These are phyloP conservation scores for Mus minutoides DNA, from an alignment of 2,797 vertebrate genomes.

Conservation along the genomic window DNA sequence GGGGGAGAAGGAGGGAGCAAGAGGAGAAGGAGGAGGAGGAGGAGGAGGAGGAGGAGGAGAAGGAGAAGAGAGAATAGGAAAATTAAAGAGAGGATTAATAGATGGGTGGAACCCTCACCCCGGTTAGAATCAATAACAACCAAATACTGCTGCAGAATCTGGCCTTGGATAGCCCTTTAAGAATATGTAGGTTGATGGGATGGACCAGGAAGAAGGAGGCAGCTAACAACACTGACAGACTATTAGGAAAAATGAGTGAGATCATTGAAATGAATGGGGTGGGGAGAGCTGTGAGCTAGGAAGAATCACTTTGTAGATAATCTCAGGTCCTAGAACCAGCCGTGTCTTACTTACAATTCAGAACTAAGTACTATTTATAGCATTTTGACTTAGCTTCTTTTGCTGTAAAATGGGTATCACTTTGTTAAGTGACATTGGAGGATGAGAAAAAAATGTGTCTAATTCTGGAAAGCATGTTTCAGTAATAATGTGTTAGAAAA, in stretches of 20 bases:
- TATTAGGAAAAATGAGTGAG: neutral
- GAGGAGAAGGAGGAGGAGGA: too few species aligned
- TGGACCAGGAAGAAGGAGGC: neutral
- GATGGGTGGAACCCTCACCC: neutral
- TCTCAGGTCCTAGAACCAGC: neutral
- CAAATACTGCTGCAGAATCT: neutral
- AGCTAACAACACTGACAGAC: neutral
- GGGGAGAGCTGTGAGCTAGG: neutral
- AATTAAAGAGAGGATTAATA: neutral
- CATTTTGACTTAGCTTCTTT: conserved; percentile 29
- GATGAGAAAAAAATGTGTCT: conserved; percentile 13
- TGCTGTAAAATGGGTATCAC: conserved; percentile 38
- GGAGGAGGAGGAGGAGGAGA: too few species aligned
- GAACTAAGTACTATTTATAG: neutral
- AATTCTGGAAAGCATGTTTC: neutral
- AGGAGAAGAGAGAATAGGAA: neutral
- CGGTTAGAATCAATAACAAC: neutral
- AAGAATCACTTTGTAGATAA: neutral
- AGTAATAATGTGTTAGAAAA: neutral
- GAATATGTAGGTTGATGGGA: neutral
- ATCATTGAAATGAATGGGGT: neutral
- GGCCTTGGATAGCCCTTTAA: neutral
- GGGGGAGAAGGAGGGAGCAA: too few species aligned
- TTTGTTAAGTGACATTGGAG: neutral
- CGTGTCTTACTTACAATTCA: neutral